Percentiles rank a stretch among this genome's conserved stretches.
phyloP scores from a whole-genome alignment of 2,797 vertebrate species.

The Scarus forsteni region DNA sequence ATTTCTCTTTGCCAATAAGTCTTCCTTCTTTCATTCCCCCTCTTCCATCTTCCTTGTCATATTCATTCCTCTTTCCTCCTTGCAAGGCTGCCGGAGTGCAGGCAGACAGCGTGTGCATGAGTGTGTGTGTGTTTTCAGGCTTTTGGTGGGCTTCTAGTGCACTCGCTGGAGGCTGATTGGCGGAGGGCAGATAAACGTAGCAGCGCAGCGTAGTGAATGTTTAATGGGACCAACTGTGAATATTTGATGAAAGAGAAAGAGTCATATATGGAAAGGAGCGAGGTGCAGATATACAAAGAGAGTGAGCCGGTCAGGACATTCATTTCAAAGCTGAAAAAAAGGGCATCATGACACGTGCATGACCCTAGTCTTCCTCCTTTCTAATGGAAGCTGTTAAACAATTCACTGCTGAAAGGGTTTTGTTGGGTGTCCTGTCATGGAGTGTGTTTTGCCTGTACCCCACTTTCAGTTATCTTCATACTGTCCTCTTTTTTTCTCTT shows the following conservation, averaged over 20 bases:
- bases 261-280: conserved; percentile 56
- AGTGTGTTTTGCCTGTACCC: conserved; percentile 16
- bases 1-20: conserved; percentile 7
- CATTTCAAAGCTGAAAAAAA: conserved; percentile 21
- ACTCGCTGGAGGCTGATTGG: conserved; percentile 79
- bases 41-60: conserved; percentile 25
- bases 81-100: conserved; percentile 51
- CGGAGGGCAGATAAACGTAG: conserved; percentile 77
- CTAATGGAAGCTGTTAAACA: conserved; percentile 17
- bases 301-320: conserved; percentile 17
- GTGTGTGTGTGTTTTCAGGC: conserved; percentile 50
- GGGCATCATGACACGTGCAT: conserved; percentile 9
- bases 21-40: not conserved
- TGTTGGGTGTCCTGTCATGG: conserved; percentile 32
- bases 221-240: conserved; percentile 85
- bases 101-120: conserved; percentile 5
- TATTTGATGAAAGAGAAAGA: conserved; percentile 77
- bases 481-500: conserved; percentile 49
- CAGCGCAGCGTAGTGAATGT: conserved; percentile 78
- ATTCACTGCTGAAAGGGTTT: not conserved
- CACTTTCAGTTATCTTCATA: conserved; percentile 36
- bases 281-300: conserved; percentile 48
- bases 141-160: conserved; percentile 67
- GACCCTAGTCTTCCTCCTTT: conserved; percentile 27
- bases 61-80: conserved; percentile 16